Conservation (phyloP, 2,797 vertebrate species). For the Onychomys leucogaster region DNA sequence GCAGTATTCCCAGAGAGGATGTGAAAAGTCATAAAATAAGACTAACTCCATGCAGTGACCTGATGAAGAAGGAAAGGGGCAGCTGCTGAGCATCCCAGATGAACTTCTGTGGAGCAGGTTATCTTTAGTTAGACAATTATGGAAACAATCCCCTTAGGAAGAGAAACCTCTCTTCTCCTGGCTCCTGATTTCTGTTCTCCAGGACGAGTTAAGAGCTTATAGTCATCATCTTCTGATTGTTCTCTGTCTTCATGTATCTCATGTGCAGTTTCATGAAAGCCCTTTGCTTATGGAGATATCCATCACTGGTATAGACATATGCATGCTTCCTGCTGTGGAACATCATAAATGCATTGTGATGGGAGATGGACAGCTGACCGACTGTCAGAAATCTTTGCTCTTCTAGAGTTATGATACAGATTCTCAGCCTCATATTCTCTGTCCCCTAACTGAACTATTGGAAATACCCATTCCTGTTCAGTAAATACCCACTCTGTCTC, state of each 20-base stretch:
- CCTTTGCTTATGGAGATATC: background rate
- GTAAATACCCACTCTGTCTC: background rate
- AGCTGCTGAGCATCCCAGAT: background rate
- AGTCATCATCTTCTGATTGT: background rate
- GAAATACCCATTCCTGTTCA: too few species aligned
- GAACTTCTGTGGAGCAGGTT: background rate
- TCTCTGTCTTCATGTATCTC: background rate
- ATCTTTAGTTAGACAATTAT: background rate
- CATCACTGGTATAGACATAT: background rate
- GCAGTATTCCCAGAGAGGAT: background rate
- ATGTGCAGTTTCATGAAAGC: background rate
- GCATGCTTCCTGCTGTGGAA: background rate
- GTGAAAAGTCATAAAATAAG: background rate
- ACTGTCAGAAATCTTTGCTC: background rate
- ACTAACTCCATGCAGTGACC: background rate
- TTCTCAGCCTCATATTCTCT: background rate
- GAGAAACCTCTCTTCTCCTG: background rate
- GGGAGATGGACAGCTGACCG: background rate
- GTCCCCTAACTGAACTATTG: background rate
- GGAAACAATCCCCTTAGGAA: background rate
- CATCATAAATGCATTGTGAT: background rate
- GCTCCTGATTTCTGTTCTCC: background rate
- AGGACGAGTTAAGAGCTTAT: background rate
- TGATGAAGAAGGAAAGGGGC: background rate
- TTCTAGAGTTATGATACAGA: background rate